Base-by-base conservation (phyloP, 1,140 invertebrate species). In the Pomacea maculata region DNA sequence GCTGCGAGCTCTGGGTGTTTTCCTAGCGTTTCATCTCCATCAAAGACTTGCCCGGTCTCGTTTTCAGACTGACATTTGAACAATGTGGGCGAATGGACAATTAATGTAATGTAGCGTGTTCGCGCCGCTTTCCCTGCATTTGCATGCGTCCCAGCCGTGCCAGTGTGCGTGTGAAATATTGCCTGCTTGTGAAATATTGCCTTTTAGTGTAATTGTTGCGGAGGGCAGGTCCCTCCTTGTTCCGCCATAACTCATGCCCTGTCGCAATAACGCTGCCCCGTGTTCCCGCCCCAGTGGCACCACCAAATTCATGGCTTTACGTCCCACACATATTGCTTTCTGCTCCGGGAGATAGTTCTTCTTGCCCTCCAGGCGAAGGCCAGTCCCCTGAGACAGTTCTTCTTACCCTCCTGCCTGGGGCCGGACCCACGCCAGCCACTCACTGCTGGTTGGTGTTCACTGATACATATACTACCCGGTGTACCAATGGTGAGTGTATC, bases 131-230 rank as follows among this genome's bases (percentile, higher is more conserved):
- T 75, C 52, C 25, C 73, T 15, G 54, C 57, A 75, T 75, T 75
- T 75, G 73, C 73, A 75, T 75, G 73, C 73, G 73, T 21, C 14
- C 29, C 52, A 19, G 21, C 55, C 73, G 45, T n/a, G 73, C 67
- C 29, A 34, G 67, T 72, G 71, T 17, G 52, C 17, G 71, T 61
- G 57, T 61, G 57, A 61, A 61, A 61, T 61, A 61, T 61, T 61
- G 57, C 57, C 52, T 21, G 45, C 7, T 17, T 57, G 73, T 75
- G 73, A 75, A 75, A 75, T 75, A 75, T 75, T 75, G 73, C 73
- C 73, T 75, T 75, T 75, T 75, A 75, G 73, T 75, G 73, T 75
- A 75, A 75, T 75, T 75, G 73, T 75, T 75, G 73, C 73, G 54
- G 57, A n/a, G 45, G 73, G n/a, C 73, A 55, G 29, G 73, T 75